A percentile compares a stretch with the other conserved stretches of the same genome.
These are phyloP conservation scores for Shinisaurus crocodilurus DNA, from an alignment of 2,113 vertebrate species.

Conservation along the genomic window DNA sequence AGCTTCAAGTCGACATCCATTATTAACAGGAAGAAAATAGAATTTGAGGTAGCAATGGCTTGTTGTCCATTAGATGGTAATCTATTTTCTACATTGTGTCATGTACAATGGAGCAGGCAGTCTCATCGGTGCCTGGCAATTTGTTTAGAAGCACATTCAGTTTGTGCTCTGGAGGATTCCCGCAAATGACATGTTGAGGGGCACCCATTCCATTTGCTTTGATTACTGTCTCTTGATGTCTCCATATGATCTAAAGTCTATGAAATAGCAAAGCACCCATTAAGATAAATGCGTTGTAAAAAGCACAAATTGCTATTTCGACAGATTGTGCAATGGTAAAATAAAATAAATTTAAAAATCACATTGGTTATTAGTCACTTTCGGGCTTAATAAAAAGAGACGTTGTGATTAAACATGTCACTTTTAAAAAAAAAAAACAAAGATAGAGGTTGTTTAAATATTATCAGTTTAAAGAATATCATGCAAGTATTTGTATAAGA, in stretches of 20 bases:
- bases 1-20: background rate
- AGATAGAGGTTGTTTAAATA: background rate
- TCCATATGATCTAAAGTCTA: background rate
- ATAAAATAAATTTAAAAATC: background rate
- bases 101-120: background rate
- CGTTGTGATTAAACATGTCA: background rate
- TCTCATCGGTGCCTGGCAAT: background rate
- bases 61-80: conserved; percentile 3
- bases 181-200: background rate
- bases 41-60: background rate
- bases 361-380: background rate
- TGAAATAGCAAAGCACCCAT: conserved; percentile 13
- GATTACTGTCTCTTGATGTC: background rate
- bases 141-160: background rate
- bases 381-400: background rate
- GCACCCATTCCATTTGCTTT: background rate
- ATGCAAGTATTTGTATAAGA: background rate
- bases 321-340: background rate
- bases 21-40: conserved; percentile 4
- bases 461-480: background rate
- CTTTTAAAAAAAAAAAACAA: background rate
- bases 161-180: background rate
- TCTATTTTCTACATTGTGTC: conserved; percentile 22
- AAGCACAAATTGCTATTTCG: conserved; percentile 15
- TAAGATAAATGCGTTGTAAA: background rate